These are phyloP conservation scores for Callospermophilus lateralis DNA, from an alignment of 2,113 vertebrate species.

Conservation along the genomic window DNA sequence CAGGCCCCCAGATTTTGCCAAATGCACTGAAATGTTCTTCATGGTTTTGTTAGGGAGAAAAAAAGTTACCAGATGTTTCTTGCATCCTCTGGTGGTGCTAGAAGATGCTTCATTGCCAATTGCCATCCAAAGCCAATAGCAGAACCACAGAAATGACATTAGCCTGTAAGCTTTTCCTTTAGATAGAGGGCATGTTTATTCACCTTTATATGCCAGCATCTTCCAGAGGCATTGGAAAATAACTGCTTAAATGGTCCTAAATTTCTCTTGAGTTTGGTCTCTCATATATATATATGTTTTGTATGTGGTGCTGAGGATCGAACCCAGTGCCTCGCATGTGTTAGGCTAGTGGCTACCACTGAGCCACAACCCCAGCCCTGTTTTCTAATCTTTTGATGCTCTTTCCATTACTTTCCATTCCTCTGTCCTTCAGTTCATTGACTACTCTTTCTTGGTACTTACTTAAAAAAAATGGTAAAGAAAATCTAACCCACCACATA, in stretches of 20 bases:
- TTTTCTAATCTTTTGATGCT: not conserved
- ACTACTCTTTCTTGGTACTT: not conserved
- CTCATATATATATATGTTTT: too few species aligned
- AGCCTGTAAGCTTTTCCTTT: not conserved
- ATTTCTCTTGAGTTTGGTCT: not conserved
- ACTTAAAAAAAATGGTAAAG: not conserved
- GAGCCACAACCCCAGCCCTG: too few species aligned
- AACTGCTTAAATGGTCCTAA: conserved; percentile 4
- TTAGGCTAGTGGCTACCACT: too few species aligned
- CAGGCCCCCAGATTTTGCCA: not conserved
- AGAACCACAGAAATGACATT: not conserved
- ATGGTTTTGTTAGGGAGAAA: not conserved
- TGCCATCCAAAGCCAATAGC: not conserved
- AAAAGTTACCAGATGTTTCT: conserved; percentile 1
- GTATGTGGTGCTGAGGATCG: too few species aligned
- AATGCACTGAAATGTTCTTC: not conserved
- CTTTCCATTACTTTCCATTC: not conserved
- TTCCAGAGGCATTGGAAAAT: not conserved
- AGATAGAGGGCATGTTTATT: not conserved
- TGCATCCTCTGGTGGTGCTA: not conserved
- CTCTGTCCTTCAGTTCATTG: conserved; percentile 42
- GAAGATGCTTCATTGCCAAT: not conserved
- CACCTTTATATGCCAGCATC: not conserved
- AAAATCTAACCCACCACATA: not conserved
- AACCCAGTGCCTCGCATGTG: too few species aligned